Evolutionary conservation across 2,888 invertebrate species (phyloP), one percentile per base, ranked within the genome.

Genomic region (Torymus aiolomorphi): DNA sequence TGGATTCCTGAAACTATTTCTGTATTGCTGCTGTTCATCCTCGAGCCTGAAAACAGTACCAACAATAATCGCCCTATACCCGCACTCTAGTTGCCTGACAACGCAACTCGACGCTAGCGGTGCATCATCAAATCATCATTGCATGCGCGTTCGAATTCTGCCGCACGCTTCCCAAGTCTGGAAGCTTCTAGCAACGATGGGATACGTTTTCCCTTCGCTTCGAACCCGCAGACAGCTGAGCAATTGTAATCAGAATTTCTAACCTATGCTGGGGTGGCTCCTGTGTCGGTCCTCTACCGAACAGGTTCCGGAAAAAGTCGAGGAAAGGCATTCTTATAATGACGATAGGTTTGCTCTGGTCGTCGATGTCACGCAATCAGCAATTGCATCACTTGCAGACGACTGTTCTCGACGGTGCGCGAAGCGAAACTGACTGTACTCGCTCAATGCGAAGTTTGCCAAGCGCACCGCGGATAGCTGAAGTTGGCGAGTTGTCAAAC

Each of bases 1-100:
- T 65, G 89, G 89, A 84, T 89, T 88, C 76, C 87, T 84, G 71
- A 90, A 89, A 80, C 80, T 84, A 54, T 88, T 84, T n/a, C 80
- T 84, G 57, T 84, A 80, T 57, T 81, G 83, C 42, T 81, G 83
- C 31, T 83, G 81, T 70, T 86, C 84, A 51, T 79, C 70, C 5
- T 81, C 78, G 57, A 69, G 73, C 61, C 81, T 81, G 31, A 24
- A 69, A 78, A 65, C 2, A 57, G 49, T 65, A 76, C 11, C 42
- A 57, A n/a, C 14, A 16, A 24, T 24, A n/a, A 51, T 1, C 42
- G 42, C 42, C 8, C 42, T 42, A 42, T 42, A 8, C 8, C 8
- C 42, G 42, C 8, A 42, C 42, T 42, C 42, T 42, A 42, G 8
- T 42, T 42, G 42, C 42, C 42, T 42, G 42, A 42, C 8, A 42